phyloP scores from a whole-genome alignment of 1,140 invertebrate species.

The Helicoverpa zea region DNA sequence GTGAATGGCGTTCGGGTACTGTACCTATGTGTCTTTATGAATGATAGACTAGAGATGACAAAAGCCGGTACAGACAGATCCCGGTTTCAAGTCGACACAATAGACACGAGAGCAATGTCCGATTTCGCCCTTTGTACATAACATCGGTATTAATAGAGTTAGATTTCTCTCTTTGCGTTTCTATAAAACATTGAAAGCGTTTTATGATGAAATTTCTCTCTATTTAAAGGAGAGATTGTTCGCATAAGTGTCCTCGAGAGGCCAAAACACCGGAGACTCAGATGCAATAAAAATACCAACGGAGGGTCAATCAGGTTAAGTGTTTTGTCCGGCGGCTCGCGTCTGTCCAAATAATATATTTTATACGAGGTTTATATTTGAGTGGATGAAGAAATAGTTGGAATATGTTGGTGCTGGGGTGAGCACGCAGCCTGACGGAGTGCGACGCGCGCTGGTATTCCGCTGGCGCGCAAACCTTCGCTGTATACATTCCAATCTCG shows the following conservation, averaged over 20 bases:
- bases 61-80: conserved; percentile 23
- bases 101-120: conserved; percentile 44
- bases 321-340: conserved; percentile 75
- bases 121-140: conserved; percentile 41
- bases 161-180: conserved; percentile 43
- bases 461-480: conserved; percentile 13
- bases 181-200: conserved; percentile 51
- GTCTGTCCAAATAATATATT: conserved; percentile 73
- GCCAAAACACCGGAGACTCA: conserved; percentile 56
- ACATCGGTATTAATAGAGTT: conserved; percentile 41
- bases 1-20: not conserved
- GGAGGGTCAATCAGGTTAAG: conserved; percentile 83
- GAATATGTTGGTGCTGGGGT: conserved; percentile 65
- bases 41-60: conserved; percentile 29
- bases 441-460: conserved; percentile 31
- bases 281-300: conserved; percentile 82
- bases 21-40: conserved; percentile 23
- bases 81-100: conserved; percentile 30
- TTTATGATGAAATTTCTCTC: conserved; percentile 54
- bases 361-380: conserved; percentile 77
- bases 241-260: conserved; percentile 56
- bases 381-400: conserved; percentile 62
- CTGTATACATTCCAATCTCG: conserved; percentile 44
- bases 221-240: conserved; percentile 54
- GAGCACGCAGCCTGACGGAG: conserved; percentile 15